Evolutionary conservation across 1,140 invertebrate genomes (phyloP), one percentile per base, ranked within the genome.

Genomic region (Apis cerana): DNA sequence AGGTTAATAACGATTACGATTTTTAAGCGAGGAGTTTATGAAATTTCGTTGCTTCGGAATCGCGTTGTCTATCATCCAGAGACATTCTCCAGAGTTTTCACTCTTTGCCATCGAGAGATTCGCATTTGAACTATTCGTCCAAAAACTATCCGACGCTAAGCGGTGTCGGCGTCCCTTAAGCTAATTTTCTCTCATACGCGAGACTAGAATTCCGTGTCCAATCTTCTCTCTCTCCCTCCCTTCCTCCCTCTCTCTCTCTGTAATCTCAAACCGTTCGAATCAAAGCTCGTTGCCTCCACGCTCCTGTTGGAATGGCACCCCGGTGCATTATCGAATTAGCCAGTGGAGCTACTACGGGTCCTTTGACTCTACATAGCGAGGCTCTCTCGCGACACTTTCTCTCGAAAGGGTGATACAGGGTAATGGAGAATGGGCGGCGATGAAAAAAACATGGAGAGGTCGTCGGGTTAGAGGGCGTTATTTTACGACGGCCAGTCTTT

Each of bases 291-390:
- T 21, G 43, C 9, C 79, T 62, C n/a, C 62, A 27, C 72, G 17
- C 62, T 52, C 68, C 74, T 43, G 33, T 43, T 43, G 33, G 33
- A 43, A 43, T 43, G 33, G 33, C 33, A 7, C 33, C 4, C 33
- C 33, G 74, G 62, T 85, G 71, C 80, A 87, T 90, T 85, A 88
- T 89, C 86, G 83, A 90, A 90, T 89, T 90, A 90, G 80, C 87
- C 80, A 75, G 71, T 83, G 78, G 84, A 58, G 27, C 33, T 80
- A 83, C 56, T 43, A 43, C 33, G 33, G 77, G n/a, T 62, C 85
- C 88, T 88, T 88, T 86, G 85, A 84, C 74, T 33, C 33, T 7
- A 7, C 33, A 7, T 7, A 43, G 33, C 58, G 33, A 12, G 11
- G 21, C 43, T 23, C 54, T 58, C 23, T 54, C n/a, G 62, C 33